Conservation (phyloP, 2,113 vertebrate genomes). For the Esox niger region DNA sequence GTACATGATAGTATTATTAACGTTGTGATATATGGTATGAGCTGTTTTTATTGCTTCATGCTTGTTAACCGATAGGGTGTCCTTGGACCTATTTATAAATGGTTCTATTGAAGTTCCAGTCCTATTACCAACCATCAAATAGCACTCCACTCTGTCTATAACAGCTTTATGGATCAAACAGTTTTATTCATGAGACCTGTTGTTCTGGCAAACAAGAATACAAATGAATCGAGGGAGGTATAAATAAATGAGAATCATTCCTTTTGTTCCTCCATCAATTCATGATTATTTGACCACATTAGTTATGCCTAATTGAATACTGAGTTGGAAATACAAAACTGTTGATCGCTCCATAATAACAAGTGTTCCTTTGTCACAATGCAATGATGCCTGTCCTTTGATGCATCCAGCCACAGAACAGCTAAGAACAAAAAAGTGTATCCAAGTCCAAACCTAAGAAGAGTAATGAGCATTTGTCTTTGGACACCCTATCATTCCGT, state of each 20-base stretch:
- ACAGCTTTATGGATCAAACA: background rate
- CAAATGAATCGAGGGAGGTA: background rate
- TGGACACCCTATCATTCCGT: conserved; percentile 70
- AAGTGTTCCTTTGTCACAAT: conserved; percentile 45
- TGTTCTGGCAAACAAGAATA: conserved; percentile 6
- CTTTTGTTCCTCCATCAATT: conserved; percentile 31
- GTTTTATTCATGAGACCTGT: background rate
- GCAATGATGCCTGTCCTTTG: conserved; percentile 38
- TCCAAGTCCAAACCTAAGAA: conserved; percentile 26
- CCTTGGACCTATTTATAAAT: conserved; percentile 38
- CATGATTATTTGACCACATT: conserved; percentile 27
- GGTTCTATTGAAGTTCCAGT: conserved; percentile 12
- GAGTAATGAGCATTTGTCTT: conserved; percentile 37
- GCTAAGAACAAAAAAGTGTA: conserved; percentile 25
- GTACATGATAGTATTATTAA: background rate
- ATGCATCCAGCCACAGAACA: conserved; percentile 39
- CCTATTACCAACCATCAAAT: background rate
- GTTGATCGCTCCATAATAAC: conserved; percentile 47
- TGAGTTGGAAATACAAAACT: conserved; percentile 43
- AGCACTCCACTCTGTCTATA: background rate
- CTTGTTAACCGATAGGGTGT: conserved; percentile 66
- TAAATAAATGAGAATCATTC: conserved; percentile 17
- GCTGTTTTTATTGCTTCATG: conserved; percentile 49
- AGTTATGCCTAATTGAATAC: conserved; percentile 45
- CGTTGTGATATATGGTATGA: background rate